Evolutionary conservation across 2,797 vertebrate species (phyloP).

Genomic region (Enteromius thamalakanensis): DNA sequence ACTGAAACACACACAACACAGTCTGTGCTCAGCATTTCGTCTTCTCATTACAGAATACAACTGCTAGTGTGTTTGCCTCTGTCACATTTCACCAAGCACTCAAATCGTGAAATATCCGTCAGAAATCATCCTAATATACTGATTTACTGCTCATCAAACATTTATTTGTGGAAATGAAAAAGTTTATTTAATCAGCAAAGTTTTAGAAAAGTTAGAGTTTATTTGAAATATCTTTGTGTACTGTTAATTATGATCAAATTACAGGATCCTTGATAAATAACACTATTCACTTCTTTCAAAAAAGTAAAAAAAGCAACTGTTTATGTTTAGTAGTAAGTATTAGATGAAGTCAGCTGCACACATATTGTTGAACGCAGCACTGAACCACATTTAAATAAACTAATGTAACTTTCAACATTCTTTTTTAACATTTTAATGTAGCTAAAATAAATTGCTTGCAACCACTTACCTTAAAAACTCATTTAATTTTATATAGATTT

Average conservation of each 20-base stretch:
- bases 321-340: not conserved
- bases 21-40: not conserved
- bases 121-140: not conserved
- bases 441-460: too few relatives aligned
- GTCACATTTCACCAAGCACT: not conserved
- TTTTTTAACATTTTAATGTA: too few relatives aligned
- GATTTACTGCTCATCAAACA: not conserved
- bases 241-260: not conserved
- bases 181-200: not conserved
- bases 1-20: slow-evolving; percentile 74
- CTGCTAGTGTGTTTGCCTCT: not conserved
- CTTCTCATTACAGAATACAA: not conserved
- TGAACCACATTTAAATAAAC: too few relatives aligned
- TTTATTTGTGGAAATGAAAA: too few relatives aligned
- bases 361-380: too few relatives aligned
- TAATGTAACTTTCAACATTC: too few relatives aligned
- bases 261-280: not conserved
- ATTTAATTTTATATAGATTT: too few relatives aligned
- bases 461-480: too few relatives aligned
- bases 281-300: not conserved
- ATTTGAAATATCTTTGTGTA: not conserved
- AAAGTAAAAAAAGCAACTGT: too few relatives aligned
- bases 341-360: not conserved
- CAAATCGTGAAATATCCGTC: not conserved
- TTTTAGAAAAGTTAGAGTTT: not conserved